A percentile compares a stretch with the other conserved stretches of the same genome.
These are phyloP conservation scores for Volucella bombylans DNA, from an alignment of 2,888 invertebrate species.

Conservation along the genomic window DNA sequence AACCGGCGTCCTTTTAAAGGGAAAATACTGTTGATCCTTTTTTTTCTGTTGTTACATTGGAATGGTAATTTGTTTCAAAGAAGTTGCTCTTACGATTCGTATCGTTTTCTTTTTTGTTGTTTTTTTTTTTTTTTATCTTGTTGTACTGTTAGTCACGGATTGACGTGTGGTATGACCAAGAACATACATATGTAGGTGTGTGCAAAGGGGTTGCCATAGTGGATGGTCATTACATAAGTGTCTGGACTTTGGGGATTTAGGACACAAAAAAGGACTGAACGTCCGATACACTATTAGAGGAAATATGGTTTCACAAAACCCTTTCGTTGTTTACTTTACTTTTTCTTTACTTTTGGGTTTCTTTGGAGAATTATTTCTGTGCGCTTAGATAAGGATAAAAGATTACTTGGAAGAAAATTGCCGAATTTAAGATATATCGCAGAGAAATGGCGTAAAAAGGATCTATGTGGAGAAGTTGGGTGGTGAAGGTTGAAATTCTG, in stretches of 20 bases:
- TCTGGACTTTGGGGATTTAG: constrained; percentile 62
- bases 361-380: constrained; percentile 32
- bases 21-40: constrained; percentile 68
- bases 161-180: constrained; percentile 45
- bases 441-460: constrained; percentile 39
- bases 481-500: constrained; percentile 15
- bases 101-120: neutral
- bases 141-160: constrained; percentile 38
- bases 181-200: neutral
- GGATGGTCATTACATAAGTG: constrained; percentile 60
- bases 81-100: constrained; percentile 48
- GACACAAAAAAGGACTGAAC: constrained; percentile 21
- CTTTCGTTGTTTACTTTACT: constrained; percentile 24
- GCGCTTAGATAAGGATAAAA: constrained; percentile 29
- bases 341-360: constrained; percentile 10
- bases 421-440: constrained; percentile 59
- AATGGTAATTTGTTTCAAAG: constrained; percentile 68
- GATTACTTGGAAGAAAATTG: constrained; percentile 51
- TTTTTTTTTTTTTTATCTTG: neutral
- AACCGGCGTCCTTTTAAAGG: neutral
- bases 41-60: constrained; percentile 27
- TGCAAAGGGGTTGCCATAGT: neutral
- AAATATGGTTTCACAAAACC: constrained; percentile 55
- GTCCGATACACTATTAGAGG: constrained; percentile 48
- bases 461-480: neutral